Percentiles rank a stretch among this genome's conserved stretches.
Evolutionary conservation across 2,113 vertebrate genomes (phyloP).

Genomic region (Casuarius casuarius): DNA sequence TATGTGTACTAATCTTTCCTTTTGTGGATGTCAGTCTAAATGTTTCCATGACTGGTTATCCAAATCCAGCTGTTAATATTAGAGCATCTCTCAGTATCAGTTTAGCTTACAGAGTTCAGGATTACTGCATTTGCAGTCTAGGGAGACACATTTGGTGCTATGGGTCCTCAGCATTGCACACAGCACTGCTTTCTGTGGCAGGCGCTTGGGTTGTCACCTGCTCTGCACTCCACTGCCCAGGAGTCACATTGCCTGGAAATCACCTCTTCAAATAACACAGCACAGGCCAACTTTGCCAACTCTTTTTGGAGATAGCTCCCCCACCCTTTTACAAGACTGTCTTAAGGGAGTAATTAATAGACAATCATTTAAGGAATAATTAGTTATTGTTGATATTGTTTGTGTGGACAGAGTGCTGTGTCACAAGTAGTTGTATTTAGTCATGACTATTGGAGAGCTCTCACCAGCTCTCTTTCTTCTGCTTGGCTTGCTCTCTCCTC

Average conservation of each 20-base stretch:
- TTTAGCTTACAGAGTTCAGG: background rate
- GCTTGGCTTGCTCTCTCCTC: background rate
- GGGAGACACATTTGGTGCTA: background rate
- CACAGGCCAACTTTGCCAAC: fast-evolving
- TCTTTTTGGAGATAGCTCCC: background rate
- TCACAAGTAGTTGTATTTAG: background rate
- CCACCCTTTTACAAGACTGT: background rate
- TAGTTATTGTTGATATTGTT: background rate
- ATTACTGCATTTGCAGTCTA: background rate
- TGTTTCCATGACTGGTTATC: background rate
- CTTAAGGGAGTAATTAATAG: background rate
- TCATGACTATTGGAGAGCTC: background rate
- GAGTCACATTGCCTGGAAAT: background rate
- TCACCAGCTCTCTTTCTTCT: background rate
- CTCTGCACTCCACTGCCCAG: background rate
- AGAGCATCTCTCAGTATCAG: fast-evolving
- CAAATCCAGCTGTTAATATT: background rate
- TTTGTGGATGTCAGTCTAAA: background rate
- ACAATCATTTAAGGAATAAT: background rate
- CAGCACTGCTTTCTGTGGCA: background rate
- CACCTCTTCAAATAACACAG: background rate
- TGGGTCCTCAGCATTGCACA: background rate
- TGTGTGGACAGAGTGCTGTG: background rate
- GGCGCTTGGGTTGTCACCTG: background rate
- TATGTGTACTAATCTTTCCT: background rate